Evolutionary conservation across 2,888 invertebrate species (phyloP), one percentile per base, ranked within the genome.

Genomic region (Andrena fulva): DNA sequence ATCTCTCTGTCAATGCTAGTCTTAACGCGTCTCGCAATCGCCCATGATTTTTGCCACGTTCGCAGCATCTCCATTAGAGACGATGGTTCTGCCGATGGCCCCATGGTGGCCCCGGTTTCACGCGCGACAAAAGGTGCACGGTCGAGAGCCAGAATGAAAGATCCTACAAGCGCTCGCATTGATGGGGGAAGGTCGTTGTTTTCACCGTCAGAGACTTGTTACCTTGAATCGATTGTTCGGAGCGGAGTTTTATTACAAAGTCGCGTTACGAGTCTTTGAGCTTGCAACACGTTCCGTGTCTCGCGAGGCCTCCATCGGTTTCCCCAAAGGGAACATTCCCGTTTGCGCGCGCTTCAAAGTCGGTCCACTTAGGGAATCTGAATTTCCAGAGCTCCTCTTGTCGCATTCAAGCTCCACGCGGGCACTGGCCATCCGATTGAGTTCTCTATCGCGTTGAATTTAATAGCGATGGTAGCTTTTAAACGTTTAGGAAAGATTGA

Each of bases 191-290:
- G 93, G 92, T 93, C 93, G 93, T 93, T 93, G 90, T 86, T 90
- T 90, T 89, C 85, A 90, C 89, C 91, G 90, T 92, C 93, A 93
- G 93, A 93, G 93, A 93, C 93, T 91, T 92, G 93, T 93, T 92
- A 91, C 92, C 93, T 93, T 93, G 93, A 93, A 93, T 91, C 75
- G 78, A 86, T 62, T 84, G 83, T 80, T 69, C 60, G 69, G 16
- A 67, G 60, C 62, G 70, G 72, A 42, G 42, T 42, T 42, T 42
- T 54, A 20, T 24, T 24, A 20, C 20, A 10, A 24, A 56, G 27
- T 56, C 56, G 56, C 56, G 27, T 10, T 10, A 56, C 24, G 24
- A 24, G 56, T 24, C n/a, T 20, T 52, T 20, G 52, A 52, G 20
- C 52, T 31, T 54, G 24, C 5, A 54, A 80, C 81, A 80, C 73